phyloP scores from a whole-genome alignment of 2,797 vertebrate species.

The Diglossa cyanea region DNA sequence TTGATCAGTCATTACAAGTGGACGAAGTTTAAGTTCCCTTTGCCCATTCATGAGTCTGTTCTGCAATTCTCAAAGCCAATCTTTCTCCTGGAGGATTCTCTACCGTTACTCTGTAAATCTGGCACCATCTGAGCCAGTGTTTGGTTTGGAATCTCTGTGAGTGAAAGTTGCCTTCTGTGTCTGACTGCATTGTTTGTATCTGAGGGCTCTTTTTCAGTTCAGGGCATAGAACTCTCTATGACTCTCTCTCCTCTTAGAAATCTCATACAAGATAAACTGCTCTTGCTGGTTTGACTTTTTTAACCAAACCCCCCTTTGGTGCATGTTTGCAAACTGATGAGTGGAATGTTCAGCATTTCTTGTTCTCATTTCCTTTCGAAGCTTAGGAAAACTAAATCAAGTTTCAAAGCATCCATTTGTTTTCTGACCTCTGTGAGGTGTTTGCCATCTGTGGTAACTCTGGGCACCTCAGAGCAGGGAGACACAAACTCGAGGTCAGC shows the following conservation, averaged over 20 bases:
- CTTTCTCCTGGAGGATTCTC: not conserved
- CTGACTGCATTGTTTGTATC: not conserved
- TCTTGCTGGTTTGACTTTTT: not conserved
- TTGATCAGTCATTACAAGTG: not conserved
- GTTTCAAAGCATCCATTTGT: not conserved
- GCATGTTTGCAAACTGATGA: not conserved
- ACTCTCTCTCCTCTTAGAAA: not conserved
- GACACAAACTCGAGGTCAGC: not conserved
- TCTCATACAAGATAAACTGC: not conserved
- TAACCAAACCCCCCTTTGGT: not conserved
- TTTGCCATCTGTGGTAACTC: not conserved
- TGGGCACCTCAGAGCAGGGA: not conserved
- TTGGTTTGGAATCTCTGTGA: not conserved
- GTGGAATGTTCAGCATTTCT: not conserved
- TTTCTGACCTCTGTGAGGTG: not conserved
- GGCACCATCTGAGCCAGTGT: not conserved
- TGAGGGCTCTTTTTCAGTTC: not conserved
- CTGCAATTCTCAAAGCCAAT: not conserved
- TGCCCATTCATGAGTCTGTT: not conserved
- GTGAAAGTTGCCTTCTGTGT: not conserved
- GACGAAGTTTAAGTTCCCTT: not conserved
- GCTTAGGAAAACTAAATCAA: not conserved
- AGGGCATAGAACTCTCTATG: not conserved
- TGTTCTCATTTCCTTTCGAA: not conserved
- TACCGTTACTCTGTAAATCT: fast-evolving